phyloP scores from a whole-genome alignment of 1,140 invertebrate species.

The Dinoponera quadriceps region DNA sequence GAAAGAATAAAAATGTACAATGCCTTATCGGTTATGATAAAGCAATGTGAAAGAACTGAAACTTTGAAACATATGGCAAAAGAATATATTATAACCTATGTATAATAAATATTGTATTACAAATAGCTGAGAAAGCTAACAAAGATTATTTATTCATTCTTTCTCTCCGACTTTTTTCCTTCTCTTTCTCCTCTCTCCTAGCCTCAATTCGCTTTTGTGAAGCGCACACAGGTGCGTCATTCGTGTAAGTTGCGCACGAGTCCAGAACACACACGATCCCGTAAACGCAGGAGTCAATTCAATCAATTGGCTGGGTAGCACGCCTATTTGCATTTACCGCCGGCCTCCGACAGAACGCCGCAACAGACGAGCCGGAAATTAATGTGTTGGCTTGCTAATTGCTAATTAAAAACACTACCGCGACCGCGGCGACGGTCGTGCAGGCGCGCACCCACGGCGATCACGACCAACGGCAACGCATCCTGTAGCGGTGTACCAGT shows the following conservation, averaged over 20 bases:
- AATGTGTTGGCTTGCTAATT: slow-evolving; percentile 85
- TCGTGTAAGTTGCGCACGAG: neutral
- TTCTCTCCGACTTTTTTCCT: neutral
- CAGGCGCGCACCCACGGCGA: neutral
- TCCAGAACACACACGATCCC: slow-evolving; percentile 38
- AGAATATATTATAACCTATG: no score
- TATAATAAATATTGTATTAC: neutral
- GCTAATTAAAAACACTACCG: slow-evolving; percentile 84
- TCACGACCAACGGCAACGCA: neutral
- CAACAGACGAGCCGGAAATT: slow-evolving; percentile 84
- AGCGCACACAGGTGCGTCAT: neutral
- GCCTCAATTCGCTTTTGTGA: neutral
- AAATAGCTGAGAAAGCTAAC: no score
- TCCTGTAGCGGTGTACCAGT: neutral
- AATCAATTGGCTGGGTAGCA: slow-evolving; percentile 82
- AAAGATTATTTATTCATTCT: neutral
- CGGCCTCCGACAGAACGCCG: slow-evolving; percentile 77
- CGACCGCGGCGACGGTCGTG: slow-evolving; percentile 2
- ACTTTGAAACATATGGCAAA: no score
- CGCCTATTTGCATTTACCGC: slow-evolving; percentile 84
- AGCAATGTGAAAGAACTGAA: no score
- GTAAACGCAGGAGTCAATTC: slow-evolving; percentile 80
- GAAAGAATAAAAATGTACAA: no score
- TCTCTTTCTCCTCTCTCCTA: neutral
- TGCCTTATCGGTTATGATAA: no score